Base-by-base conservation (phyloP, 2,113 vertebrate genomes). In the Polypterus bichir region DNA sequence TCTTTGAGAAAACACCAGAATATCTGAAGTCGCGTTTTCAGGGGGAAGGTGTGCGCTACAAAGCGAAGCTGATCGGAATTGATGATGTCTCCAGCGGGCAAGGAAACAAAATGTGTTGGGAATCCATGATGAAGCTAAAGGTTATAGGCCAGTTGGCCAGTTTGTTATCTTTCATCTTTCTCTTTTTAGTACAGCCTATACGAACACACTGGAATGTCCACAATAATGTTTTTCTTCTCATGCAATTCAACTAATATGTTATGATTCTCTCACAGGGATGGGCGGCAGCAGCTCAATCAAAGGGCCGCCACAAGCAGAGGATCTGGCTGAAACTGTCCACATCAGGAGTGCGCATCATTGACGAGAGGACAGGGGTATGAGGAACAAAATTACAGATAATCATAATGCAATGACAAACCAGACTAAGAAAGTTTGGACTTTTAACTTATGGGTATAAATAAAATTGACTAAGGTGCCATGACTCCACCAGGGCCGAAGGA, bases 101-200 rank as follows among this genome's bases (percentile, higher is more conserved):
- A 72, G 94, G 92, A 9, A 91, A 97, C 48, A 96, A 95, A 76
- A 97, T 97, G 94, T 93, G 92, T 75, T 86, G 88, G 69, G 92
- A 98, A 74, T 92, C 94, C 49, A 97, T 98, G 94, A 97, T 95
- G 91, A 98, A 97, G 65, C 82, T 98, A 4, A 98, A 98, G 92
- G 95, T 97, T 82, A 9, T 60, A 27, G 27, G 27, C 27, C 27
- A 27, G 27, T 27, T 27, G 27, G 27, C 27, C 27, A 27, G 27
- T 27, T 27, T 27, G 27, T 2, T 27, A 27, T 27, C 27, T 27
- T 27, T 27, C 27, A 27, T 27, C 27, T 27, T 27, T 27, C 27
- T 27, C 27, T 27, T 27, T 27, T 27, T 27, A 27, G 27, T 27
- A 27, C 27, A 27, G 27, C 27, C 27, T 1, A 27, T 27, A 27